phyloP scores from a whole-genome alignment of 2,797 vertebrate genomes.

The Clarias pachynema region DNA sequence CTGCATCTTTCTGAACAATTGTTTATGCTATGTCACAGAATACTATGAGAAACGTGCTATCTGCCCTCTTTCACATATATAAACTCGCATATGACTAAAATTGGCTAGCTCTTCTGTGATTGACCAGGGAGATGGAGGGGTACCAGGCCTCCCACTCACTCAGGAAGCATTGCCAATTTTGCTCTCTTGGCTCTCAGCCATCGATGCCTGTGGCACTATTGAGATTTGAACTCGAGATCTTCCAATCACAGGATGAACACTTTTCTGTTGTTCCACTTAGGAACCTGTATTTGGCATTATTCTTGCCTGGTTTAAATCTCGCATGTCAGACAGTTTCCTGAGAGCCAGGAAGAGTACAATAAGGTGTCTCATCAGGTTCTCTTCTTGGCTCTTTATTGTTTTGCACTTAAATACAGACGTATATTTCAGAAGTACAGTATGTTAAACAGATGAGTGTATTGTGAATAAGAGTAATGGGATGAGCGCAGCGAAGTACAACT shows the following conservation, averaged over 20 bases:
- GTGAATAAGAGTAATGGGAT: neutral
- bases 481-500: neutral
- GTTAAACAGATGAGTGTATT: neutral
- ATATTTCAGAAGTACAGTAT: neutral
- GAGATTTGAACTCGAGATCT: neutral
- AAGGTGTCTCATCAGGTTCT: neutral
- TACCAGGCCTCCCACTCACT: no score
- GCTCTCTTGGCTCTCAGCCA: neutral
- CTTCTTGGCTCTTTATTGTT: neutral
- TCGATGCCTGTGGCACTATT: neutral
- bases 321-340: neutral
- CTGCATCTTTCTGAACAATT: neutral
- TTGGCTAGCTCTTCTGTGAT: neutral
- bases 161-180: neutral
- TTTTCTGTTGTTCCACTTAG: neutral
- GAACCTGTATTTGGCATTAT: slow-evolving; percentile 5
- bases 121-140: neutral
- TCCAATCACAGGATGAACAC: neutral
- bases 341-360: slow-evolving; percentile 8
- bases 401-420: neutral
- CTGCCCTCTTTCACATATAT: neutral
- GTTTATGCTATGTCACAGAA: neutral
- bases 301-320: slow-evolving; percentile 3
- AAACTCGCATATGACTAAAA: neutral
- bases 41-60: neutral